A percentile compares a stretch with the other conserved stretches of the same genome.
phyloP scores from a whole-genome alignment of 37 sponge, comb jelly and placozoan species.

The Oopsacas minuta region DNA sequence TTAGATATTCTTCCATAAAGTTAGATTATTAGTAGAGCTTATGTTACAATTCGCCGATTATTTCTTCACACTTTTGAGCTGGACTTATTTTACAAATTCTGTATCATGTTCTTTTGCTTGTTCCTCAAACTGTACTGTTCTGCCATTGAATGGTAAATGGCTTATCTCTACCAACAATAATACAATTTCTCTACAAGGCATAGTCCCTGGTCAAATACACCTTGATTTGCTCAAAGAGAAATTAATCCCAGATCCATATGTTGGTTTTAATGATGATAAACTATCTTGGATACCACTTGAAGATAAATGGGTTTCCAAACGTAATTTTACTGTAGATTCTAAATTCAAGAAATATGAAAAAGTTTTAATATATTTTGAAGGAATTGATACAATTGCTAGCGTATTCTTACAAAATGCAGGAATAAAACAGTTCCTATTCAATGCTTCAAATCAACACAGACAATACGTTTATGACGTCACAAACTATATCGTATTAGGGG shows the following conservation, averaged over 20 bases:
- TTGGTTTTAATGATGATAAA: background rate
- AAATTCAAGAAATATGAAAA: background rate
- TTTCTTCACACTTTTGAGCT: background rate
- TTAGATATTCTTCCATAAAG: background rate
- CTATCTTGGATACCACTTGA: background rate
- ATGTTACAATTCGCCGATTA: background rate
- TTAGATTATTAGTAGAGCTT: background rate
- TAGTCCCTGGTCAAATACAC: constrained; percentile 70
- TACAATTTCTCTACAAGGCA: background rate
- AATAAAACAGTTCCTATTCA: constrained; percentile 43
- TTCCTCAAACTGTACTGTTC: background rate
- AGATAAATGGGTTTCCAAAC: background rate
- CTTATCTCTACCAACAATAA: background rate
- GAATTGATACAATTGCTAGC: constrained; percentile 13
- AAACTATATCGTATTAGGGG: background rate
- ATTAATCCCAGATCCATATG: background rate
- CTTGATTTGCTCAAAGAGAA: constrained; percentile 47
- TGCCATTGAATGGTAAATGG: background rate
- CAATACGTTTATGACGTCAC: background rate
- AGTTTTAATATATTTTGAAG: background rate
- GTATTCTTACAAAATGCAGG: background rate
- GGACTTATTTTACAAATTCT: background rate
- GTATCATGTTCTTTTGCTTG: background rate
- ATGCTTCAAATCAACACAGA: constrained; percentile 16
- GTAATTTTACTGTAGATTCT: background rate